These are phyloP conservation scores for Campaea margaritaria DNA, from an alignment of 2,888 invertebrate species.

Conservation along the genomic window DNA sequence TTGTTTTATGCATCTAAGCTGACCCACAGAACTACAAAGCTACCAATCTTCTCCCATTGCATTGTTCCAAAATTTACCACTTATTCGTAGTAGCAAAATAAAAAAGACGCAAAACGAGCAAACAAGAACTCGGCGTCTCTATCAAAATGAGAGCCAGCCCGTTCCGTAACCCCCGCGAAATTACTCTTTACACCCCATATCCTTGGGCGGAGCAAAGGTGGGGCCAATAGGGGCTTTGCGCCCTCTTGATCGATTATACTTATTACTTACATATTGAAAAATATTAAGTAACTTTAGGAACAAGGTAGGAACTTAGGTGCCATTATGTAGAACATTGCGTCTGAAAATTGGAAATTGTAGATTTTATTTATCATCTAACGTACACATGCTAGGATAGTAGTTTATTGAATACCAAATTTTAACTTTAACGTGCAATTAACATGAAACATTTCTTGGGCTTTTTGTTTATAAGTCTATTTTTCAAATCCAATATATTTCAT, in stretches of 20 bases:
- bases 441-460: too few species aligned
- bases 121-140: slow-evolving; percentile 34
- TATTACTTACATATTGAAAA: too few species aligned
- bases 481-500: too few species aligned
- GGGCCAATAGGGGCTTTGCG: not conserved
- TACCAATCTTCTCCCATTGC: slow-evolving; percentile 21
- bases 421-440: too few species aligned
- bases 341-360: too few species aligned
- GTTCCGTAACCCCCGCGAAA: slow-evolving; percentile 45
- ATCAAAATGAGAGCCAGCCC: slow-evolving; percentile 35
- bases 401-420: too few species aligned
- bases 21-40: slow-evolving; percentile 2
- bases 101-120: slow-evolving; percentile 31
- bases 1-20: not conserved
- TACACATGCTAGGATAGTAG: too few species aligned
- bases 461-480: too few species aligned
- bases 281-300: too few species aligned
- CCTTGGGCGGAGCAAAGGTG: slow-evolving; percentile 12
- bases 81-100: slow-evolving; percentile 19
- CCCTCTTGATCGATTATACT: not conserved
- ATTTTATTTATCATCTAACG: too few species aligned
- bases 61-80: slow-evolving; percentile 20
- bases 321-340: too few species aligned
- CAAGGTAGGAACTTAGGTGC: too few species aligned
- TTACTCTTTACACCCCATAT: slow-evolving; percentile 52